phyloP scores from a whole-genome alignment of 2,888 invertebrate species.

The Neocrepidodera transversa region DNA sequence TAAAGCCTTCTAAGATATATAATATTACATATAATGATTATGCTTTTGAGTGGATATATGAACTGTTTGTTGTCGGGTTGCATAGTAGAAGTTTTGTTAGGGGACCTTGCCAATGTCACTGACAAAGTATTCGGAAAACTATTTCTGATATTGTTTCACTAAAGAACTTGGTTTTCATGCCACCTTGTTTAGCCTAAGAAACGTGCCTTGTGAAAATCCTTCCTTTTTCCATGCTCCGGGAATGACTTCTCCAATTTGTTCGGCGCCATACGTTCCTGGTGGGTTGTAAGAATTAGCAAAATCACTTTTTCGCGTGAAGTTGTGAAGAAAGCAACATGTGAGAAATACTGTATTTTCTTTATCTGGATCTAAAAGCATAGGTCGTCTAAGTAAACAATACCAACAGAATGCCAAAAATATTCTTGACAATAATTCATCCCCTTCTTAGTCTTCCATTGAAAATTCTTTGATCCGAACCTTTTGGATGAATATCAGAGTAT shows the following conservation, averaged over 20 bases:
- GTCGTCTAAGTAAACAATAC: background rate
- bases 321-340: background rate
- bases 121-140: no score
- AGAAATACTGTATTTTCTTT: background rate
- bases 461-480: background rate
- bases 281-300: background rate
- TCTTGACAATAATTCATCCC: background rate
- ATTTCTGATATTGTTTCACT: background rate
- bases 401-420: background rate
- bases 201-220: background rate
- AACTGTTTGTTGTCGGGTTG: no score
- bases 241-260: background rate
- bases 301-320: background rate
- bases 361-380: background rate
- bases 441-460: background rate
- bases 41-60: no score
- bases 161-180: background rate
- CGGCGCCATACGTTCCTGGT: background rate
- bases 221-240: background rate
- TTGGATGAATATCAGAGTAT: background rate
- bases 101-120: no score
- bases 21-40: no score
- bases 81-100: no score
- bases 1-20: no score
- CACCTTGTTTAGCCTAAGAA: background rate